These are phyloP conservation scores for Sorex maritimensis DNA, from an alignment of 2,797 vertebrate species.

Conservation along the genomic window DNA sequence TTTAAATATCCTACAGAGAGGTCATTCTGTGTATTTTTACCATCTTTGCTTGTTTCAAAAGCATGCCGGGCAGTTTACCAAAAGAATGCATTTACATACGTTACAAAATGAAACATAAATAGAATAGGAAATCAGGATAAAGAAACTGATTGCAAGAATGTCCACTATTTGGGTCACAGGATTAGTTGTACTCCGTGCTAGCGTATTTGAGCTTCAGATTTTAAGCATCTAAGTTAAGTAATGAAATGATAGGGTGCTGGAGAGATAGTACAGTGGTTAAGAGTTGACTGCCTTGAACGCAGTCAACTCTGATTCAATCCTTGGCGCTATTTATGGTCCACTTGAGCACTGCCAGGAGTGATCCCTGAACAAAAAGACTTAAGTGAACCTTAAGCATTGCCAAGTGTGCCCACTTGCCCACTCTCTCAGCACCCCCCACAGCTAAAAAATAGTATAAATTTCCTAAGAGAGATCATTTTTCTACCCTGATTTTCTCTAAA, in stretches of 20 bases:
- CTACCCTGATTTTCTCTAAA: slow-evolving; percentile 20
- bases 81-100: slow-evolving; percentile 33
- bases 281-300: no score
- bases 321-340: no score
- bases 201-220: background rate
- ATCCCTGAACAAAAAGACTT: no score
- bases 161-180: background rate
- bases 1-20: no score
- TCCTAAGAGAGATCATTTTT: background rate
- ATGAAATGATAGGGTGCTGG: slow-evolving; percentile 3
- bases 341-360: no score
- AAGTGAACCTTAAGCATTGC: no score
- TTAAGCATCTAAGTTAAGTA: background rate
- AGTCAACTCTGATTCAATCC: no score
- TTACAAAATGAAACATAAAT: slow-evolving; percentile 31
- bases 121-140: background rate
- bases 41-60: slow-evolving; percentile 56
- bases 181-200: background rate
- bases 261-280: background rate
- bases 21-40: background rate
- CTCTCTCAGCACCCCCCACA: no score
- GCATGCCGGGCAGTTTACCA: slow-evolving; percentile 58
- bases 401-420: no score
- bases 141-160: background rate
- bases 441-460: background rate